Base-by-base conservation (phyloP, 2,888 invertebrate species). In the Linyphia triangularis region DNA sequence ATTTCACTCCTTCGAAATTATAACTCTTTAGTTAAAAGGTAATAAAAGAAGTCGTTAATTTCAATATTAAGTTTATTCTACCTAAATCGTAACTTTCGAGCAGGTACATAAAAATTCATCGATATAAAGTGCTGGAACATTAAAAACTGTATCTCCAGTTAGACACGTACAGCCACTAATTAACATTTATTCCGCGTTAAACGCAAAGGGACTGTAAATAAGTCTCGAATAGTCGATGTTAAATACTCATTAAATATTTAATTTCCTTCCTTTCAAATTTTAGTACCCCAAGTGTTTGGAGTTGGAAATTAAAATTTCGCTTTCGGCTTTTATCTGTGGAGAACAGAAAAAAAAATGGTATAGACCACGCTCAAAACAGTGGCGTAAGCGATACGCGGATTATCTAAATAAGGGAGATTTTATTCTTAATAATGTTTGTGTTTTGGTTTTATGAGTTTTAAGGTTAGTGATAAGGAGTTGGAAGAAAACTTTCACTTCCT, bases 201-300 rank as follows among this genome's bases (percentile, higher is more conserved):
- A 24, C 28, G 30, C 59, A 61, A 75, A 75, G 57, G 57, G 16
- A 28, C 59, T 75, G 26, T 30, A 75, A 75, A 43, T 72, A 43
- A 43, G 40, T 26, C 26, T n/a, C 24, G 51, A 26, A 67, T 67
- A 67, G 33, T 33, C n/a, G 67, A 33, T 67, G 67, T 67, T 75
- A 75, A 57, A 75, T 33, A 24, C 59, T 59, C 59, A 75, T 75
- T 57, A 75, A 75, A 75, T 75, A 75, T 75, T 75, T 75, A 37
- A 75, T 75, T 59, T 69, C 30, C 24, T 26, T 28, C 26, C n/a
- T 72, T 72, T 51, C 75, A 75, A 59, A 22, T 61, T 75, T 75
- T 61, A 37, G 59, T 33, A 59, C 59, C 59, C 59, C 19, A 22
- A 22, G 40, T 69, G 37, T 69, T 37, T 22, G 10, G 16, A 37